Evolutionary conservation across 2,797 vertebrate genomes (phyloP).

Genomic region (Pampus argenteus): DNA sequence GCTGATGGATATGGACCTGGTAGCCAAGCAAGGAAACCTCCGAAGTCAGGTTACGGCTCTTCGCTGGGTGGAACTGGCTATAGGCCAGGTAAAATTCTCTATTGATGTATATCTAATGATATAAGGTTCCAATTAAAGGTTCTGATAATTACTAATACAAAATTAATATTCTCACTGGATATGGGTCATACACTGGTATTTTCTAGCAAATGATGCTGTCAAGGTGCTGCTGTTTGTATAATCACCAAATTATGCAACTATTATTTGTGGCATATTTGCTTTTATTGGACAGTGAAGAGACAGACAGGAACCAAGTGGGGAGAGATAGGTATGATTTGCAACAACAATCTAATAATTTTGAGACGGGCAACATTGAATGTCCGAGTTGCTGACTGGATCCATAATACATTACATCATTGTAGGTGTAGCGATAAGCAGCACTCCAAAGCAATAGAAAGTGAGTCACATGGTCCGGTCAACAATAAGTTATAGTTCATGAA

Average conservation of each 20-base stretch:
- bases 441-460: no score
- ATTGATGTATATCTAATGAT: not conserved
- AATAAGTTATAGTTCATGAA: no score
- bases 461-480: no score
- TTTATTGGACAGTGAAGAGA: no score
- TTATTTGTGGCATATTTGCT: no score
- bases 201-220: not conserved
- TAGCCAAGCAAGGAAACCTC: constrained; percentile 73
- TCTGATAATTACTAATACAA: not conserved
- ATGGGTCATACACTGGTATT: not conserved
- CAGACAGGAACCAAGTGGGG: no score
- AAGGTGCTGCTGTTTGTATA: not conserved
- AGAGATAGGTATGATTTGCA: no score
- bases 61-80: constrained; percentile 74
- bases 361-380: no score
- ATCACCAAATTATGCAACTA: not conserved
- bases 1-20: constrained; percentile 63
- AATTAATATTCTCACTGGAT: not conserved
- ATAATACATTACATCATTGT: no score
- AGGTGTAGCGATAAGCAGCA: no score
- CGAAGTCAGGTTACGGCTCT: constrained; percentile 76
- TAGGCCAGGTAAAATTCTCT: constrained; percentile 73
- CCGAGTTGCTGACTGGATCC: no score
- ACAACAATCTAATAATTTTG: no score
- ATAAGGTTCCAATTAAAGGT: not conserved